A percentile compares a stretch with the other conserved stretches of the same genome.
Conservation (phyloP, 2,888 invertebrate species). For the Altica lythri region DNA sequence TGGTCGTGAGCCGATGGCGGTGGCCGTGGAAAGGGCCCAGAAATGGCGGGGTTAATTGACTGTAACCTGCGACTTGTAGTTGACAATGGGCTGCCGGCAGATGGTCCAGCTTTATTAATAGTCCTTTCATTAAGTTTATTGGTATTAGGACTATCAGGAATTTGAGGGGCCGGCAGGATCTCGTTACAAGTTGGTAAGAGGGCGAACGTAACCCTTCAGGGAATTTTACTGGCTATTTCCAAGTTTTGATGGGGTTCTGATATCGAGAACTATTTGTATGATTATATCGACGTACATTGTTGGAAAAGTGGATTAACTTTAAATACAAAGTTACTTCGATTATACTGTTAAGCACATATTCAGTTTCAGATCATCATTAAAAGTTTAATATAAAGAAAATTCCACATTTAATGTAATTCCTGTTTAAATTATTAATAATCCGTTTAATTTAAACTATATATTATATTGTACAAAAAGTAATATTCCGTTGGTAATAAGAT, state of each 20-base stretch:
- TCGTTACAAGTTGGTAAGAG: constrained; percentile 11
- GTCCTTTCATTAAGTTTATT: constrained; percentile 28
- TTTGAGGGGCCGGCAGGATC: constrained; percentile 1
- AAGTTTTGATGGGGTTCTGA: background rate
- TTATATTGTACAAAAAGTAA: too few species aligned
- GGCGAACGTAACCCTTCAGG: background rate
- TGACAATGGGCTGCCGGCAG: constrained; percentile 30
- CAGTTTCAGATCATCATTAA: too few species aligned
- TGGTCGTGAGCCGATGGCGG: constrained; percentile 21
- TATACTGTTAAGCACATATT: too few species aligned
- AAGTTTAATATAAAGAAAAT: too few species aligned
- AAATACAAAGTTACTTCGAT: too few species aligned
- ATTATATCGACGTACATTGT: background rate
- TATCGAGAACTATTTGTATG: constrained; percentile 1
- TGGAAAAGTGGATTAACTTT: too few species aligned
- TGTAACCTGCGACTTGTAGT: constrained; percentile 34
- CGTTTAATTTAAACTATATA: too few species aligned
- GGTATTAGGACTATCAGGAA: constrained; percentile 12
- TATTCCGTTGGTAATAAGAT: too few species aligned
- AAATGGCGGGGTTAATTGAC: constrained; percentile 29
- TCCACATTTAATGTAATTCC: too few species aligned
- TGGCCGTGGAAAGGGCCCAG: constrained; percentile 14
- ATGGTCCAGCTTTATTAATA: constrained; percentile 29
- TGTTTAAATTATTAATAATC: too few species aligned
- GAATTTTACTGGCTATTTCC: background rate